phyloP scores from a whole-genome alignment of 2,113 vertebrate genomes.

The Cottus gobio region DNA sequence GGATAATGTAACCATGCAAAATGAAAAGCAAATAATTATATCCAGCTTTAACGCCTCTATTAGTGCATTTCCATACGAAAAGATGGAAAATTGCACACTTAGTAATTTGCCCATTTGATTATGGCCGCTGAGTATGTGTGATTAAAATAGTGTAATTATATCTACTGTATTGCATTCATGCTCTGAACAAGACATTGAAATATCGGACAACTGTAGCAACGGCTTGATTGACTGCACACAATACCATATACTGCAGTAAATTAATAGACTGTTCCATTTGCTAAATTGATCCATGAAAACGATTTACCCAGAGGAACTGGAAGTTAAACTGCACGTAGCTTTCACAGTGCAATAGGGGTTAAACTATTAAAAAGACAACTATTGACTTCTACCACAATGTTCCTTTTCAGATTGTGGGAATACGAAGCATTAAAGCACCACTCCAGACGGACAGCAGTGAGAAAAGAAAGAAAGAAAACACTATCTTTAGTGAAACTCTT shows the following conservation, averaged over 20 bases:
- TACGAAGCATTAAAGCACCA: slow-evolving; percentile 58
- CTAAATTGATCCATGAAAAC: slow-evolving; percentile 65
- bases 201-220: slow-evolving; percentile 33
- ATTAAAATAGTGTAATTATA: slow-evolving; percentile 80
- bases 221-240: slow-evolving; percentile 57
- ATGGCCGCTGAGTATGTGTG: slow-evolving; percentile 68
- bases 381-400: slow-evolving; percentile 35
- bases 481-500: slow-evolving; percentile 26
- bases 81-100: slow-evolving; percentile 72
- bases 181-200: slow-evolving; percentile 49
- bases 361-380: slow-evolving; percentile 55
- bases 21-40: slow-evolving; percentile 74
- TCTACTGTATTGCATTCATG: slow-evolving; percentile 65
- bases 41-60: slow-evolving; percentile 72
- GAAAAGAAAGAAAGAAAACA: slow-evolving; percentile 17
- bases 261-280: slow-evolving; percentile 56
- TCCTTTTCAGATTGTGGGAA: slow-evolving; percentile 55
- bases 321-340: slow-evolving; percentile 50
- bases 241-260: slow-evolving; percentile 46
- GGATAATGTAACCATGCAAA: slow-evolving; percentile 63
- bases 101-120: slow-evolving; percentile 77
- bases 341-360: slow-evolving; percentile 30
- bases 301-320: slow-evolving; percentile 41
- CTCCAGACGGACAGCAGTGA: slow-evolving; percentile 42
- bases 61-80: slow-evolving; percentile 62